Percentiles rank a stretch among this genome's conserved stretches.
Conservation (phyloP, 2,888 invertebrate species). For the Epiblema foenella region DNA sequence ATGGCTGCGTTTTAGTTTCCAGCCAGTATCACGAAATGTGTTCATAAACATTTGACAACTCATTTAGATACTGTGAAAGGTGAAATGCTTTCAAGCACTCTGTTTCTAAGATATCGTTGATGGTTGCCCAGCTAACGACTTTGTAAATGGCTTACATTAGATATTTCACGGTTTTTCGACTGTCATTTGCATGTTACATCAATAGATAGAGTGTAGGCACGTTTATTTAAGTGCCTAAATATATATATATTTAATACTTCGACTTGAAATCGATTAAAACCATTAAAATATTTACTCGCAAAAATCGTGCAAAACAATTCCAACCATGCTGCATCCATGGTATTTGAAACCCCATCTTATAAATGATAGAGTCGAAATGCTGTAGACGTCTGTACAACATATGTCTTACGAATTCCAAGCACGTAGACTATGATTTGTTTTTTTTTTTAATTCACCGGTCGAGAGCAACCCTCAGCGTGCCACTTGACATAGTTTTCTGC, state of each 20-base stretch:
- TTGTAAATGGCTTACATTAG: conserved; percentile 55
- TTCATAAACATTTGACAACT: conserved; percentile 49
- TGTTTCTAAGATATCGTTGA: conserved; percentile 57
- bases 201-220: conserved; percentile 28
- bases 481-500: conserved; percentile 66
- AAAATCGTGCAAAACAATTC: background rate
- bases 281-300: background rate
- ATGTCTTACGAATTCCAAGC: background rate
- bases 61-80: conserved; percentile 59
- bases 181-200: conserved; percentile 54
- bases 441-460: conserved; percentile 35
- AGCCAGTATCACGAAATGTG: conserved; percentile 54
- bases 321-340: background rate
- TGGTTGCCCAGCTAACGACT: conserved; percentile 56
- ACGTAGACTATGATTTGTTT: conserved; percentile 28
- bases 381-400: too few species aligned
- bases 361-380: too few species aligned
- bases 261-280: background rate
- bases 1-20: conserved; percentile 55
- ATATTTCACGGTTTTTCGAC: conserved; percentile 51
- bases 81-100: conserved; percentile 67
- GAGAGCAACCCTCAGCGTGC: conserved; percentile 46
- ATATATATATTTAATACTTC: background rate
- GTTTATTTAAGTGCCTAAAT: background rate
- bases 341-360: too few species aligned